phyloP scores from a whole-genome alignment of 2,113 vertebrate genomes.

The Bagarius yarrelli region DNA sequence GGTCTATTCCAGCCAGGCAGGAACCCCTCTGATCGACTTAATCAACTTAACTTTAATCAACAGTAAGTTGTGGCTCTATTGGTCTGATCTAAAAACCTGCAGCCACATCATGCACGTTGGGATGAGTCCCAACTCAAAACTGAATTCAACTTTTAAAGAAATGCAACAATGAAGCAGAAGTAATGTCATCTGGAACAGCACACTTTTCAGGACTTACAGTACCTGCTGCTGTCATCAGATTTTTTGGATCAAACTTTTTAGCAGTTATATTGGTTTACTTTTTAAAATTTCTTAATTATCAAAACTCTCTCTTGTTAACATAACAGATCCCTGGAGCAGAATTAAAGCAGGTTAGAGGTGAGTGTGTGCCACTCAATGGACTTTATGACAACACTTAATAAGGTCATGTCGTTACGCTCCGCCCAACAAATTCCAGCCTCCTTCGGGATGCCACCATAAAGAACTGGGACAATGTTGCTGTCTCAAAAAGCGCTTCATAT shows the following conservation, averaged over 20 bases:
- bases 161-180: conserved; percentile 29
- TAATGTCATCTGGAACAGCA: conserved; percentile 54
- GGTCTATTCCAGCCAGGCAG: neutral
- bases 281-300: neutral
- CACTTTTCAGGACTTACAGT: neutral
- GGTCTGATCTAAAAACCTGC: neutral
- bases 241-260: neutral
- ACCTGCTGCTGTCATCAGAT: neutral
- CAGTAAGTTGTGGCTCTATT: neutral
- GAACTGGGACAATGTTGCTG: conserved; percentile 53
- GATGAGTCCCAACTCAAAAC: neutral
- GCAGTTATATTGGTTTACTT: neutral
- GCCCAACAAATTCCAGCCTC: conserved; percentile 54
- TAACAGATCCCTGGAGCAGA: neutral
- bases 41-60: neutral
- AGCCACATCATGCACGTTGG: neutral
- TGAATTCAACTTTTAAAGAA: conserved; percentile 54
- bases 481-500: conserved; percentile 49
- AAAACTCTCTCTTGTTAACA: conserved; percentile 20
- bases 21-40: neutral
- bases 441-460: conserved; percentile 68
- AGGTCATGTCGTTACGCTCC: conserved; percentile 55
- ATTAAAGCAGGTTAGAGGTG: conserved; percentile 34
- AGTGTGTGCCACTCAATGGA: conserved; percentile 20
- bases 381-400: conserved; percentile 45